Percentiles rank a stretch among this genome's conserved stretches.
Conservation (phyloP, 1,140 invertebrate genomes). For the Eriocheir sinensis region DNA sequence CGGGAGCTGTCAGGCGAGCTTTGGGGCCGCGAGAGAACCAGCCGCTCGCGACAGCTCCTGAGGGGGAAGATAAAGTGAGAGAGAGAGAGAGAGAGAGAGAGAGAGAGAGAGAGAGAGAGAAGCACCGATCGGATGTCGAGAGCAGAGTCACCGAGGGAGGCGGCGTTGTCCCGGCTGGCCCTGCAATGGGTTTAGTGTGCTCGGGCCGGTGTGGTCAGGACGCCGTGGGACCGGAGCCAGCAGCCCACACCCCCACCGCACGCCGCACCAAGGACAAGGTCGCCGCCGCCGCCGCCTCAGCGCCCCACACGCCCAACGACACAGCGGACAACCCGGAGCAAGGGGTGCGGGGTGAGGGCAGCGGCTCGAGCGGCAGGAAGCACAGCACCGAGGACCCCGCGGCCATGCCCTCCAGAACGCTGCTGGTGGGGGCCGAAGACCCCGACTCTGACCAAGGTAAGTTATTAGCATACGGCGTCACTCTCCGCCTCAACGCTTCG, state of each 20-base stretch:
- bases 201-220: conserved; percentile 66
- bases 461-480: neutral
- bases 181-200: conserved; percentile 63
- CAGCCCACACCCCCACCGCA: conserved; percentile 31
- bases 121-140: conserved; percentile 43
- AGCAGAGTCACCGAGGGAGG: neutral
- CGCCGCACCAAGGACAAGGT: conserved; percentile 18
- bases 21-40: neutral
- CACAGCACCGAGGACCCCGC: neutral
- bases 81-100: neutral
- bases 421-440: conserved; percentile 60
- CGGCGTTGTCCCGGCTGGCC: neutral
- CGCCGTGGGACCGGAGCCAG: conserved; percentile 36
- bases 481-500: neutral
- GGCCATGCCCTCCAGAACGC: conserved; percentile 36
- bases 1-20: neutral
- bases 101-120: conserved; percentile 26
- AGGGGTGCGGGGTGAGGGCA: conserved; percentile 19
- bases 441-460: neutral
- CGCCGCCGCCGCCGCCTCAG: neutral
- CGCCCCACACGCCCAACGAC: conserved; percentile 12
- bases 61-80: neutral
- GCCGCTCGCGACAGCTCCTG: neutral
- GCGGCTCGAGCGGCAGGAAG: neutral
- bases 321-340: neutral